Percentiles rank a stretch among this genome's conserved stretches.
These are phyloP conservation scores for Nezara viridula DNA, from an alignment of 2,888 invertebrate species.

Conservation along the genomic window DNA sequence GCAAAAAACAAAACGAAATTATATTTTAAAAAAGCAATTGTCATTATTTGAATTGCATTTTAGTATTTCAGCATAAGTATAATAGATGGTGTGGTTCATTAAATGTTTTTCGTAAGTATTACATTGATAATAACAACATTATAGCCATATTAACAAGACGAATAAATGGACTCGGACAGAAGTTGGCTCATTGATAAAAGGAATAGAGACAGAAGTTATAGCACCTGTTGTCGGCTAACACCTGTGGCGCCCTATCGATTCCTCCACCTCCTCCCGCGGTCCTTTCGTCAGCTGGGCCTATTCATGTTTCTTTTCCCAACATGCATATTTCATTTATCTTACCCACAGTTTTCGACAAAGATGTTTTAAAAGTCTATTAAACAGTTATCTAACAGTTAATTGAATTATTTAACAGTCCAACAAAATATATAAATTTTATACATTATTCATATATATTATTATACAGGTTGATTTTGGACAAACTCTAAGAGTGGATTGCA, in stretches of 20 bases:
- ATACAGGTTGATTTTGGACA: too few relatives aligned
- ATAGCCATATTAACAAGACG: neutral
- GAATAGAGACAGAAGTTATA: neutral
- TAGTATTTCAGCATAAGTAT: too few relatives aligned
- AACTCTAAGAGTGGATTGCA: too few relatives aligned
- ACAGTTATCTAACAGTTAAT: too few relatives aligned
- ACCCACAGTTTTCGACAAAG: neutral
- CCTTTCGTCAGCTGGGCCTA: neutral
- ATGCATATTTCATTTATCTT: neutral
- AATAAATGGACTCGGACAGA: neutral
- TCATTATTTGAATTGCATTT: too few relatives aligned
- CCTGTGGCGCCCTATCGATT: constrained; percentile 39
- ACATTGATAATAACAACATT: neutral
- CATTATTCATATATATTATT: too few relatives aligned
- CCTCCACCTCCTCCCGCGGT: neutral
- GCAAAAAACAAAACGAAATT: too few relatives aligned
- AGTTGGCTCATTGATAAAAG: constrained; percentile 7
- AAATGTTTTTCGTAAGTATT: neutral
- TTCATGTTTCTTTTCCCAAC: neutral
- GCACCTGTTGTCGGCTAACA: constrained; percentile 28
- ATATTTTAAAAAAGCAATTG: too few relatives aligned
- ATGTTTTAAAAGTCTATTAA: neutral
- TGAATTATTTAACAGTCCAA: too few relatives aligned
- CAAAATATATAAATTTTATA: too few relatives aligned
- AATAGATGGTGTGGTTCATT: neutral